Percentiles rank a stretch among this genome's conserved stretches.
These are phyloP conservation scores for Sebastes taczanowskii DNA, from an alignment of 2,797 vertebrate genomes.

Conservation along the genomic window DNA sequence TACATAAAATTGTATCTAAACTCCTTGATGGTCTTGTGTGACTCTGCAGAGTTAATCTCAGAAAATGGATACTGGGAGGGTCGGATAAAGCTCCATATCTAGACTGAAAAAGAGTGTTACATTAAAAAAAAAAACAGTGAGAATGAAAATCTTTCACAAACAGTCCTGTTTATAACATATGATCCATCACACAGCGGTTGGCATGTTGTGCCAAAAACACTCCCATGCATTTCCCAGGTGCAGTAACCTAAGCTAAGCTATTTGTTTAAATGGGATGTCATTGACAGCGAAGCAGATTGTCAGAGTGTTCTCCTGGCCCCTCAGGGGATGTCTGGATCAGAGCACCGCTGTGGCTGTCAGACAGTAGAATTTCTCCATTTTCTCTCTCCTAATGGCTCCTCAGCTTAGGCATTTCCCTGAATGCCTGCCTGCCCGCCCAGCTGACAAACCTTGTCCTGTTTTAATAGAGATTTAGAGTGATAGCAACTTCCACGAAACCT, in stretches of 20 bases:
- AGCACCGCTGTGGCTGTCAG: slow-evolving; percentile 75
- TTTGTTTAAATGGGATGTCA: slow-evolving; percentile 80
- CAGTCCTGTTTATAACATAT: slow-evolving; percentile 30
- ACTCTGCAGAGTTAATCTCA: not conserved
- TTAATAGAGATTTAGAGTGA: slow-evolving; percentile 54
- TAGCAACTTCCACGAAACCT: slow-evolving; percentile 34
- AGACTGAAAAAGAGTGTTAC: not conserved
- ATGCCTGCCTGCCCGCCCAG: slow-evolving; percentile 60
- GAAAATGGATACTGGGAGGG: not conserved
- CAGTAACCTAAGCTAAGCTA: slow-evolving; percentile 68
- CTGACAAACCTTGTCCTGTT: slow-evolving; percentile 60
- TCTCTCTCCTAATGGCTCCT: slow-evolving; percentile 73
- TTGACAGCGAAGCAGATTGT: slow-evolving; percentile 76
- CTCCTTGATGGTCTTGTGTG: not conserved
- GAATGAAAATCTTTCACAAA: slow-evolving; percentile 32
- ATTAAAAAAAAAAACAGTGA: slow-evolving; percentile 9
- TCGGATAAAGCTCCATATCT: slow-evolving; percentile 12
- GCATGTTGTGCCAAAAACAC: slow-evolving; percentile 65
- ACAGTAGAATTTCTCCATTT: slow-evolving; percentile 76
- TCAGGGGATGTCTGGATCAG: slow-evolving; percentile 71
- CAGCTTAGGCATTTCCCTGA: slow-evolving; percentile 67
- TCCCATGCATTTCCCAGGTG: slow-evolving; percentile 63
- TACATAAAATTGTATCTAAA: not conserved
- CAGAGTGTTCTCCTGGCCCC: slow-evolving; percentile 68
- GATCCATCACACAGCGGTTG: slow-evolving; percentile 53